phyloP scores from a whole-genome alignment of 2,888 invertebrate species.

The Sylvicola cinctus region DNA sequence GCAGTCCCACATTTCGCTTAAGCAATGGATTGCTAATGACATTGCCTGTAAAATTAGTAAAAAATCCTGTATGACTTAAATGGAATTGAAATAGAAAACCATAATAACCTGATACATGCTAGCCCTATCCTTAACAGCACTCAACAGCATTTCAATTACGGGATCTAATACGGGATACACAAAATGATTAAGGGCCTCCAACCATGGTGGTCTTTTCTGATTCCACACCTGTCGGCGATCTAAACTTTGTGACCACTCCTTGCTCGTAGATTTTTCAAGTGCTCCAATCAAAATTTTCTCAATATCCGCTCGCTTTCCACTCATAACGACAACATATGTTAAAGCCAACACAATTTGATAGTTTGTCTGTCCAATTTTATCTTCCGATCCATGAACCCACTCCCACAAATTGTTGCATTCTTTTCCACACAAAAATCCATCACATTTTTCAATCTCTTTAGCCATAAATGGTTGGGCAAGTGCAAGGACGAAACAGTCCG shows the following conservation, averaged over 20 bases:
- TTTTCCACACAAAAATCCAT: slow-evolving; percentile 48
- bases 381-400: slow-evolving; percentile 5
- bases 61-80: not conserved
- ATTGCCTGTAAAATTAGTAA: slow-evolving; percentile 30
- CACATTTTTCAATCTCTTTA: slow-evolving; percentile 28
- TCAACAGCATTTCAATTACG: slow-evolving; percentile 42
- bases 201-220: slow-evolving; percentile 57
- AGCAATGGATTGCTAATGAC: slow-evolving; percentile 48
- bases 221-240: slow-evolving; percentile 69
- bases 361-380: slow-evolving; percentile 24
- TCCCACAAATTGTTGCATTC: slow-evolving; percentile 31
- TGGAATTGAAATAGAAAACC: not conserved
- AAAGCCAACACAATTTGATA: slow-evolving; percentile 40
- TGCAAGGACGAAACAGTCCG: slow-evolving; percentile 22
- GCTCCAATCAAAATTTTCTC: slow-evolving; percentile 39
- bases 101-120: slow-evolving; percentile 47
- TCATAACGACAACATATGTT: slow-evolving; percentile 37
- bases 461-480: slow-evolving; percentile 26
- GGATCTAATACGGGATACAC: slow-evolving; percentile 39
- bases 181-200: slow-evolving; percentile 46
- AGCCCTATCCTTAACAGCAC: slow-evolving; percentile 51
- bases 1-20: slow-evolving; percentile 47
- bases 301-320: slow-evolving; percentile 41
- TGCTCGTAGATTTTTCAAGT: slow-evolving; percentile 32
- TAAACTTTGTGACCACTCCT: slow-evolving; percentile 47